Base-by-base conservation (phyloP, 2,888 invertebrate genomes). In the Stenurella melanura region DNA sequence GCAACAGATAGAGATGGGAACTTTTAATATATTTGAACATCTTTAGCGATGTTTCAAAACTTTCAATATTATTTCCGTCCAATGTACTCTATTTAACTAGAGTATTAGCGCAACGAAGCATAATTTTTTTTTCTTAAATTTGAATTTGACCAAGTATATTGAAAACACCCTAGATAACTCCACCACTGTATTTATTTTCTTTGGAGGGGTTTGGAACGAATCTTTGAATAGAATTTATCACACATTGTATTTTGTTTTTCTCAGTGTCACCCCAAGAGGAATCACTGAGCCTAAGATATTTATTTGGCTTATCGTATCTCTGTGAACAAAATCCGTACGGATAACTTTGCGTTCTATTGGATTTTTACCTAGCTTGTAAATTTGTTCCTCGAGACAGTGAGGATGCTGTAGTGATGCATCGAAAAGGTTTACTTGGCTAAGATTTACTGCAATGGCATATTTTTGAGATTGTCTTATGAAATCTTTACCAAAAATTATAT, bases 261-360 rank as follows among this genome's bases (percentile, higher is more conserved):
- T 50, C 50, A n/a, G 7, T 17, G 50, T n/a, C 50, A 50, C n/a
- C 50, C n/a, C n/a, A 6, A n/a, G 50, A 42, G 42, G 4, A 15
- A 38, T 38, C 38, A 38, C 38, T 5, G 38, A 42, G 42, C 42
- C n/a, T 50, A 50, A 50, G 50, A 50, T 50, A 50, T 50, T 50
- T 50, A 50, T 50, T 50, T 50, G 50, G 50, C 50, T 50, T n/a
- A 50, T 50, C 50, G n/a, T 50, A 50, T 50, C 50, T n/a, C 42
- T 12, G 50, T 17, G 15, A 50, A n/a, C 50, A 50, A 50, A 50
- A 50, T 50, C 50, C n/a, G n/a, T 7, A n/a, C 0, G 50, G 50
- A 50, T 50, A n/a, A n/a, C 50, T 50, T 50, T 50, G 3, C n/a
- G 50, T 50, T 50, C 50, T 50, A n/a, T 50, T n/a, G 50, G 50